phyloP scores from a whole-genome alignment of 1,140 invertebrate species.

The Drosophila navojoa region DNA sequence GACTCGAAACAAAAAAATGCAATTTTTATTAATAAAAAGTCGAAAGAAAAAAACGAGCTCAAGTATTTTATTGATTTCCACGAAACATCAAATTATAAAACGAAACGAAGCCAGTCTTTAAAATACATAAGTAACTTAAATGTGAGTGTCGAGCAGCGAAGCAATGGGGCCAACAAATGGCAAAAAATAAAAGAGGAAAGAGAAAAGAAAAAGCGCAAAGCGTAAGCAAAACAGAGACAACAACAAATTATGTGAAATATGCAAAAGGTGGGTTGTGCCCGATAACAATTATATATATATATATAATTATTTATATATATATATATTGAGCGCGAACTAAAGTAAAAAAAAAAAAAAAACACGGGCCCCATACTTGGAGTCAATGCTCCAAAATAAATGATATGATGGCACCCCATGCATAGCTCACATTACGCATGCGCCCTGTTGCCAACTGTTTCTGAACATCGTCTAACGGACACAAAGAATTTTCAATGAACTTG shows the following conservation, averaged over 20 bases:
- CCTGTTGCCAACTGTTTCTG: constrained; percentile 18
- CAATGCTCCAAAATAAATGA: constrained; percentile 28
- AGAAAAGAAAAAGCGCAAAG: constrained; percentile 61
- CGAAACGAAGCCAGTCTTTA: constrained; percentile 51
- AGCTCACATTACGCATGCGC: constrained; percentile 46
- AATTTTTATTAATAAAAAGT: constrained; percentile 33
- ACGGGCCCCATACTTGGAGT: constrained; percentile 16
- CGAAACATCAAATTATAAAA: constrained; percentile 41
- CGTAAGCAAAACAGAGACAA: constrained; percentile 49
- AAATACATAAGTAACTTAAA: constrained; percentile 51
- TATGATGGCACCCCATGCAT: neutral
- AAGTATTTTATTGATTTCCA: constrained; percentile 75
- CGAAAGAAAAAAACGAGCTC: neutral
- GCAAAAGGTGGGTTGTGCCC: constrained; percentile 61
- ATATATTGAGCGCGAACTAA: neutral
- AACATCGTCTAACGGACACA: neutral
- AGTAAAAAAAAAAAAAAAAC: constrained; percentile 6
- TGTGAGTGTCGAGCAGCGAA: constrained; percentile 37
- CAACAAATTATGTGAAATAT: constrained; percentile 71
- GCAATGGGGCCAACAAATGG: neutral
- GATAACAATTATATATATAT: constrained; percentile 11
- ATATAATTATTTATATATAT: constrained; percentile 4
- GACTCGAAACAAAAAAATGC: neutral
- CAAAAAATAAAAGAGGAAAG: neutral
- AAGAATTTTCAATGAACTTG: constrained; percentile 4